phyloP scores from a whole-genome alignment of 2,113 vertebrate species.

The Daphoenositta chrysoptera region DNA sequence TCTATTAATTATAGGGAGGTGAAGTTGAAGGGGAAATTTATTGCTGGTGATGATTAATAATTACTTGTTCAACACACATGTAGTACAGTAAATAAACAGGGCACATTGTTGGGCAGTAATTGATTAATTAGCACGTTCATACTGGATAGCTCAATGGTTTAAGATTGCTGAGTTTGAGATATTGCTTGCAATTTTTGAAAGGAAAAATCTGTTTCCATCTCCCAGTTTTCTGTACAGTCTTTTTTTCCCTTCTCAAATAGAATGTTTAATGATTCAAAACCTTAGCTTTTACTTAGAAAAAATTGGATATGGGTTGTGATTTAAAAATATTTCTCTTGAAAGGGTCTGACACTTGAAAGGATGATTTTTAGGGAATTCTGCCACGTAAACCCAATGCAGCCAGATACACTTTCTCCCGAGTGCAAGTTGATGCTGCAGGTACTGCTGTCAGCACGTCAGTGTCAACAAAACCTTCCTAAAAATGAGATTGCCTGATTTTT shows the following conservation, averaged over 20 bases:
- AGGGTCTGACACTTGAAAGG: background rate
- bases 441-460: accelerated
- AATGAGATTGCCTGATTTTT: accelerated
- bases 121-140: constrained; percentile 73
- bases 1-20: constrained; percentile 69
- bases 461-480: accelerated
- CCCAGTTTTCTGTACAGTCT: background rate
- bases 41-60: constrained; percentile 71
- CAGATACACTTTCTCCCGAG: accelerated
- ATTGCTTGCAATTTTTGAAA: constrained; percentile 59
- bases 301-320: background rate
- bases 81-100: constrained; percentile 61
- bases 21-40: constrained; percentile 60
- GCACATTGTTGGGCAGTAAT: constrained; percentile 46
- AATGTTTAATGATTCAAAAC: constrained; percentile 49
- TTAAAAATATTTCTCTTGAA: background rate
- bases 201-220: constrained; percentile 42
- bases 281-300: constrained; percentile 46
- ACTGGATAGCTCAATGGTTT: constrained; percentile 48
- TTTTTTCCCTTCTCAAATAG: background rate
- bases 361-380: background rate
- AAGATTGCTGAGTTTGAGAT: constrained; percentile 66
- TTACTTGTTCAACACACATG: constrained; percentile 50
- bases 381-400: background rate
- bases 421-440: accelerated